A percentile compares a stretch with the other conserved stretches of the same genome.
These are phyloP conservation scores for Boleophthalmus pectinirostris DNA, from an alignment of 2,113 vertebrate species.

Conservation along the genomic window DNA sequence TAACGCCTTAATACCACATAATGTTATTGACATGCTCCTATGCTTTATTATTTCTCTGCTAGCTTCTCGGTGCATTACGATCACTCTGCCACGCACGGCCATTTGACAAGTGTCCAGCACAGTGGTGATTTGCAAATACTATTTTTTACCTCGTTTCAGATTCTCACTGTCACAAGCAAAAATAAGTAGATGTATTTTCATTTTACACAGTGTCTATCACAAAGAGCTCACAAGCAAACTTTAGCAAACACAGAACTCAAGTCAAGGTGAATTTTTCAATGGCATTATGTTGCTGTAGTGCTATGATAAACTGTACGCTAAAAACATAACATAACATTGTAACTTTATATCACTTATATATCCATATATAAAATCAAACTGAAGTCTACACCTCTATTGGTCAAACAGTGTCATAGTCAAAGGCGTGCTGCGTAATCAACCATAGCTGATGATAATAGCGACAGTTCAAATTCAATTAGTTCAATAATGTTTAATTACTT, in stretches of 20 bases:
- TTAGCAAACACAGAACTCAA: not conserved
- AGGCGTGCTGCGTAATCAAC: not conserved
- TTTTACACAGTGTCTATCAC: not conserved
- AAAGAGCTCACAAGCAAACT: not conserved
- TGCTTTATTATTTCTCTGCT: conserved; percentile 62
- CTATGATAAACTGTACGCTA: not conserved
- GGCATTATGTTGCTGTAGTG: not conserved
- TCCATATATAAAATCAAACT: too few relatives aligned
- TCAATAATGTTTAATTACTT: not conserved
- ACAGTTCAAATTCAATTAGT: not conserved
- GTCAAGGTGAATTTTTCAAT: not conserved
- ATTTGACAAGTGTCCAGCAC: conserved; percentile 58
- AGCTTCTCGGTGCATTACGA: conserved; percentile 44
- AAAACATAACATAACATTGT: not conserved
- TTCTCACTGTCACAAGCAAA: not conserved
- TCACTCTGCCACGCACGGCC: conserved; percentile 28
- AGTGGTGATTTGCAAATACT: conserved; percentile 9
- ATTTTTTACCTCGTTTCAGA: conserved; percentile 14
- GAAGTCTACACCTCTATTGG: too few relatives aligned
- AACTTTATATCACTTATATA: not conserved
- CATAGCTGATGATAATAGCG: not conserved
- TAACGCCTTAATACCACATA: conserved; percentile 62
- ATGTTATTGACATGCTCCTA: conserved; percentile 73
- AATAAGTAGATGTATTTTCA: not conserved
- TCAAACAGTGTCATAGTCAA: not conserved